Conservation (phyloP, 2,113 vertebrate species). For the Eulemur macaco region DNA sequence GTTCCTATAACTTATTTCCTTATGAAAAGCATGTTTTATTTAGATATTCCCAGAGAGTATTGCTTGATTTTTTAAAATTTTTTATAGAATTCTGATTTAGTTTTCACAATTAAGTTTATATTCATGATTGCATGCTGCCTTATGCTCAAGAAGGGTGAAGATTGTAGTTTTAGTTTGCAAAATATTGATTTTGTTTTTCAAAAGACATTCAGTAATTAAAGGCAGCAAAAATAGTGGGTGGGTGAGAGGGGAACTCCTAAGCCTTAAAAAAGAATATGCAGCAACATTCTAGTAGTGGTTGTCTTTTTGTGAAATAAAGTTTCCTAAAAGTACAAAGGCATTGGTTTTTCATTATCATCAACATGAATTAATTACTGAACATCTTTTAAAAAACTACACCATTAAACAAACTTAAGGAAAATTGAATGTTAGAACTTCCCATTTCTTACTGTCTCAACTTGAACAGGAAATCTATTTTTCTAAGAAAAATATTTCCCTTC, state of each 20-base stretch:
- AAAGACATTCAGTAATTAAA: constrained; percentile 61
- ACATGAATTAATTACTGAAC: neutral
- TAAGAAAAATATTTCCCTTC: neutral
- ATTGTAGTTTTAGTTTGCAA: constrained; percentile 60
- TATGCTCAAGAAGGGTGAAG: constrained; percentile 57
- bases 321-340: constrained; percentile 24
- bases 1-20: constrained; percentile 7
- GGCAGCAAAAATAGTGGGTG: neutral
- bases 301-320: neutral
- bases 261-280: neutral
- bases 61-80: neutral
- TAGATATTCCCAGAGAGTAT: neutral
- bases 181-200: constrained; percentile 66
- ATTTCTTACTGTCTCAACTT: no score
- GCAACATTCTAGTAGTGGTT: neutral
- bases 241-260: neutral
- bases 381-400: neutral
- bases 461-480: neutral
- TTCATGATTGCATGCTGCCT: constrained; percentile 53
- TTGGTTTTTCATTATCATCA: neutral
- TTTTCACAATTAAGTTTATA: constrained; percentile 68
- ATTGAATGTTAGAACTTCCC: no score
- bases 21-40: constrained; percentile 7
- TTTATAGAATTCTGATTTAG: constrained; percentile 67
- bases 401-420: no score